Evolutionary conservation across 2,113 vertebrate species (phyloP), one percentile per base, ranked within the genome.

Genomic region (Corythornis vintsioides): DNA sequence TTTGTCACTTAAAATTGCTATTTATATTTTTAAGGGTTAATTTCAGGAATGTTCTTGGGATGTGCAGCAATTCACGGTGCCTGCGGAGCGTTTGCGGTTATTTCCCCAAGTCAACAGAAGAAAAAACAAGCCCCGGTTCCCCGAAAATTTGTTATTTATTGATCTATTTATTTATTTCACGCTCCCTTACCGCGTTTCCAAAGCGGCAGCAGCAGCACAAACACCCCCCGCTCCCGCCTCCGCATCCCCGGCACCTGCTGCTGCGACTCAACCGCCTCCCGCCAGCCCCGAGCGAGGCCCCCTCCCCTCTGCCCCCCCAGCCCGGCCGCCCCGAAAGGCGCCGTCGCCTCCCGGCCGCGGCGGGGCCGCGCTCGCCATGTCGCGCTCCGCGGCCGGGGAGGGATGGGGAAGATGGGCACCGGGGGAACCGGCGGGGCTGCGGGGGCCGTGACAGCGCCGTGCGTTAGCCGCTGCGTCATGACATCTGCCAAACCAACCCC

Each of bases 161-260:
- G 79, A 50, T 50, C 21, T 24, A 5, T 50, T 50, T 52, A 50
- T 71, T 77, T 31, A 61, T 88, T 70, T 82, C 89, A 60, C 78
- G 65, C 56, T 83, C 40, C 33, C 57, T 56, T 15, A 22, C 48
- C 11, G 63, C 31, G 15, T 65, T 70, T 28, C 77, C 72, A 45
- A 56, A 29, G 40, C 87, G 28, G 18, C 42, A 7, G 12, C 15
- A 38, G 38, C 38, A 38, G 38, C 38, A 38, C 38, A 38, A 38
- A 38, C 38, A 38, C 35, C 9, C 52, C 55, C 40, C 56, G 10
- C 35, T 20, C 42, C 88, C 56, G 70, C 40, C 38, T 11, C 31
- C 81, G 16, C 64, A 63, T 67, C 86, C 35, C 74, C 45, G 25
- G 92, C 95, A 96, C 96, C 96, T 96, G 95, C 94, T 92, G 91